Conservation (phyloP, 2,113 vertebrate species). For the Phylloscopus trochilus region DNA sequence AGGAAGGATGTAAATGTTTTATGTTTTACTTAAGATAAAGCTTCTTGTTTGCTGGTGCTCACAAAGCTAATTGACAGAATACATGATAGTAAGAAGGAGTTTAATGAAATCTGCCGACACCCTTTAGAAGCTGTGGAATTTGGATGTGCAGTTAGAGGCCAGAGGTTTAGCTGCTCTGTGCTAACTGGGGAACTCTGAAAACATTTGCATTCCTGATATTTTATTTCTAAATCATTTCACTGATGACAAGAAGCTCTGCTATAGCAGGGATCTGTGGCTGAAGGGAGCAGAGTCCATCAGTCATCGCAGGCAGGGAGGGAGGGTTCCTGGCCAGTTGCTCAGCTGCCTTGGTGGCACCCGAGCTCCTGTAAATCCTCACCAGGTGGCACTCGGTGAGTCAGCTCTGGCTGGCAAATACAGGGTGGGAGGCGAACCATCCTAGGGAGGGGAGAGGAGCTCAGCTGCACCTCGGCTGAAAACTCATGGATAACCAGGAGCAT, state of each 20-base stretch:
- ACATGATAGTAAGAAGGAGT: background rate
- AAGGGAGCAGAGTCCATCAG: background rate
- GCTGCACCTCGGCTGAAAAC: accelerated
- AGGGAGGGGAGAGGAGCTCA: background rate
- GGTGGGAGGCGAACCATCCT: background rate
- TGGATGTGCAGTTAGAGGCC: background rate
- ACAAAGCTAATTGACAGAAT: background rate
- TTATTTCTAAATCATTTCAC: background rate
- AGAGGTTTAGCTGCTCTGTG: background rate
- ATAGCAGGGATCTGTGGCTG: background rate
- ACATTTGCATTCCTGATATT: background rate
- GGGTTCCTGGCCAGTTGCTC: background rate
- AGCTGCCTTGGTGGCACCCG: background rate
- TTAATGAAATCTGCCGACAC: background rate
- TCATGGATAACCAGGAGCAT: background rate
- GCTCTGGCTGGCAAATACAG: background rate
- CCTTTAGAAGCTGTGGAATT: background rate
- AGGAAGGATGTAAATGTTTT: background rate
- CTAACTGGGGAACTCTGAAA: background rate
- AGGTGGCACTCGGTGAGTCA: background rate
- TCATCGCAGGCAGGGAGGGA: background rate
- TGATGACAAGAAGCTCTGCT: background rate
- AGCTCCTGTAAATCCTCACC: background rate
- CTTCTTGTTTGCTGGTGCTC: background rate
- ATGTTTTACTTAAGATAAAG: background rate